These are phyloP conservation scores for Caenorhabditis doughertyi DNA, from an alignment of 2,888 invertebrate genomes.

Conservation along the genomic window DNA sequence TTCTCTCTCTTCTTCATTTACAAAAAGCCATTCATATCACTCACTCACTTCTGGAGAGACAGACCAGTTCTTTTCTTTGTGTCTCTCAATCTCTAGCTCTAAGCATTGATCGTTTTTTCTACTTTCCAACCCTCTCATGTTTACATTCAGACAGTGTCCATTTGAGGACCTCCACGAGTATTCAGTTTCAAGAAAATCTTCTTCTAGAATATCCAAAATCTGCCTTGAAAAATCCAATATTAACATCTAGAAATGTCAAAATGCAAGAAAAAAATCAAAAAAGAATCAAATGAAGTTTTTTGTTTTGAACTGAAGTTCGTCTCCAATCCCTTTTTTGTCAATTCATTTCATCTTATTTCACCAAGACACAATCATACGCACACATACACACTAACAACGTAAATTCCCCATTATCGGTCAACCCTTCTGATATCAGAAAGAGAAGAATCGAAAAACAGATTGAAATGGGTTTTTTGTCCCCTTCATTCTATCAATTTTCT, in stretches of 20 bases:
- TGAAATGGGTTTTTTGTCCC: slow-evolving; percentile 23
- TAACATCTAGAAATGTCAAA: not conserved
- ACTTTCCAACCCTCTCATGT: slow-evolving; percentile 12
- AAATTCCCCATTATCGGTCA: slow-evolving; percentile 61
- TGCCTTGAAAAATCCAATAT: too few relatives aligned
- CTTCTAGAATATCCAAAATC: too few relatives aligned
- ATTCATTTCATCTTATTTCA: slow-evolving; percentile 24
- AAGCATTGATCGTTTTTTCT: slow-evolving; percentile 50
- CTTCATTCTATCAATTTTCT: not conserved
- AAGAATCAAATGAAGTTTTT: not conserved
- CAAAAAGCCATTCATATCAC: slow-evolving; percentile 60
- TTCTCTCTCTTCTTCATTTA: slow-evolving; percentile 13
- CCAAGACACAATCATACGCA: slow-evolving; percentile 48
- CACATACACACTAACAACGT: slow-evolving; percentile 45
- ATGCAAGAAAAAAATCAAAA: not conserved
- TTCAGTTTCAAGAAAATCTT: not conserved
- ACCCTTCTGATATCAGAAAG: slow-evolving; percentile 27
- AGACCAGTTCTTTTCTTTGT: slow-evolving; percentile 60
- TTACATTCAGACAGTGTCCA: slow-evolving; percentile 31
- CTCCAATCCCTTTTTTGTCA: not conserved
- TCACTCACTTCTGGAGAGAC: slow-evolving; percentile 49
- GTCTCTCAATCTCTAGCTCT: slow-evolving; percentile 40
- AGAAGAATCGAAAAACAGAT: slow-evolving; percentile 40
- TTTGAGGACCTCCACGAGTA: slow-evolving; percentile 21
- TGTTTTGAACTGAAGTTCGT: slow-evolving; percentile 40